Evolutionary conservation across 2,888 invertebrate genomes (phyloP).

Genomic region (Pollenia griseotomentosa): DNA sequence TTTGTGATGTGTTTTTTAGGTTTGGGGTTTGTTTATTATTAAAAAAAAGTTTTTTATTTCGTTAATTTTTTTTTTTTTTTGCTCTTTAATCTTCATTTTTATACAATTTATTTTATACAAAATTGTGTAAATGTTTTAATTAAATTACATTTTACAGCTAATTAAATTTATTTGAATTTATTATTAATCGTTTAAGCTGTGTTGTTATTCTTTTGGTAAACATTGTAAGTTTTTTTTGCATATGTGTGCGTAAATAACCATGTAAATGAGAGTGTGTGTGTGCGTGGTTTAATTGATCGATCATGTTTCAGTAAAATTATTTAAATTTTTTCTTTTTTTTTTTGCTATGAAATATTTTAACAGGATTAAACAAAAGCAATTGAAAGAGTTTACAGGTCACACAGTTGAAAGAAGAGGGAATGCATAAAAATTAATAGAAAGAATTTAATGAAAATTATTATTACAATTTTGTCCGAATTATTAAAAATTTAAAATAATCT

Average conservation of each 20-base stretch:
- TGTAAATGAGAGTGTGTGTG: background rate
- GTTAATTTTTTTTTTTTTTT: constrained; percentile 4
- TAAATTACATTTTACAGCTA: constrained; percentile 74
- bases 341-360: constrained; percentile 31
- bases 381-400: constrained; percentile 27
- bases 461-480: background rate
- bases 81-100: constrained; percentile 54
- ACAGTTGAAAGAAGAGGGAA: background rate
- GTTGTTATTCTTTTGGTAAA: constrained; percentile 71
- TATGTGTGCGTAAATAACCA: background rate
- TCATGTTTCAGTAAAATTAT: constrained; percentile 63
- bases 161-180: constrained; percentile 74
- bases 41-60: constrained; percentile 29
- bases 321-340: constrained; percentile 37
- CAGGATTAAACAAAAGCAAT: constrained; percentile 35
- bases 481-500: background rate
- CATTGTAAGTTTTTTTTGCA: constrained; percentile 38
- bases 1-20: constrained; percentile 48
- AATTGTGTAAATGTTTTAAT: constrained; percentile 73
- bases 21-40: constrained; percentile 52
- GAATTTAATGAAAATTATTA: background rate
- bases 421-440: background rate
- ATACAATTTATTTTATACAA: constrained; percentile 67
- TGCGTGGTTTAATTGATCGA: constrained; percentile 67
- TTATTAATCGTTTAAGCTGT: constrained; percentile 72